phyloP scores from a whole-genome alignment of 2,113 vertebrate genomes.

The Asarcornis scutulata region DNA sequence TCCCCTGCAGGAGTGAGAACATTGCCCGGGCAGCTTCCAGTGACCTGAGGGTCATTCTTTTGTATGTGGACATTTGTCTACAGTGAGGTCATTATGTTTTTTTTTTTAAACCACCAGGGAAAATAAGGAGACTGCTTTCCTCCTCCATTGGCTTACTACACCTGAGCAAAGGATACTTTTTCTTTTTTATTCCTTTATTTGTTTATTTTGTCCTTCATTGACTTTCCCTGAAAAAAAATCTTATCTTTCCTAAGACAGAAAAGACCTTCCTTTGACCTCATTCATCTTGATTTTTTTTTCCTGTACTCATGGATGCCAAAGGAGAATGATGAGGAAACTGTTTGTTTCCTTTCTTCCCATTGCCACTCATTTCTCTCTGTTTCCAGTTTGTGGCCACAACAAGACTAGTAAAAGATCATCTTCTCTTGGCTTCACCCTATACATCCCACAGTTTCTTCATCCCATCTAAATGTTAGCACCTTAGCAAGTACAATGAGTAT shows the following conservation, averaged over 20 bases:
- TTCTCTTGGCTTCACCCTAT: background rate
- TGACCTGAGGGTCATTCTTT: conserved; percentile 14
- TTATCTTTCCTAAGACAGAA: background rate
- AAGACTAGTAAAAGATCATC: background rate
- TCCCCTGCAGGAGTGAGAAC: background rate
- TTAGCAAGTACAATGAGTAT: background rate
- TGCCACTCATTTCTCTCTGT: background rate
- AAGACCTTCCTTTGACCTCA: background rate
- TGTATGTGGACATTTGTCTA: background rate
- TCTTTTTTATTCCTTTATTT: background rate
- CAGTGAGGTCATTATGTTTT: background rate
- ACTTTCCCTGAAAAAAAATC: background rate
- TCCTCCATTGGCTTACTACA: background rate
- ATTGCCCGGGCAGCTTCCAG: background rate
- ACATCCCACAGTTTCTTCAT: background rate
- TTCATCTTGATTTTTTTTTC: background rate
- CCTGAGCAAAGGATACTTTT: background rate
- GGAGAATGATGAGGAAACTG: background rate
- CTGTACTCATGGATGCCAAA: background rate
- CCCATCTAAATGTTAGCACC: background rate
- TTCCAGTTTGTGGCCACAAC: background rate
- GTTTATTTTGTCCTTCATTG: background rate
- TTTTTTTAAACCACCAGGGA: background rate
- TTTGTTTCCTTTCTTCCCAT: background rate
- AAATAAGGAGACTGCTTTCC: conserved; percentile 7